Evolutionary conservation across 2,888 invertebrate genomes (phyloP).

Genomic region (Gerris lacustris): DNA sequence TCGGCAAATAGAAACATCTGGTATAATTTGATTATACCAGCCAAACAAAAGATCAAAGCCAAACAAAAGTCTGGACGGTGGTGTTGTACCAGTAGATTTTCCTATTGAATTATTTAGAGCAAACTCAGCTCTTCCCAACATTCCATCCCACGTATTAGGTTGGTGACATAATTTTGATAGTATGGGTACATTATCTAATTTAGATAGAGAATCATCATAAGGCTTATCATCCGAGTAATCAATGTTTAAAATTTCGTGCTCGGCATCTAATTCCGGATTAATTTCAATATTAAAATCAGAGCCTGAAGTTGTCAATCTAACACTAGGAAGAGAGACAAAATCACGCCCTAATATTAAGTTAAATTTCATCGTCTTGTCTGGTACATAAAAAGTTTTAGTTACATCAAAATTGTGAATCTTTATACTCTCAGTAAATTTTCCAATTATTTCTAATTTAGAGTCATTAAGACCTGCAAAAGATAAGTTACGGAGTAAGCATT

Average conservation of each 20-base stretch:
- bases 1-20: too few species aligned
- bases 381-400: not conserved
- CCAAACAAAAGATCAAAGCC: too few species aligned
- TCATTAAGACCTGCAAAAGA: not conserved
- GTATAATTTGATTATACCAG: too few species aligned
- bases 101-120: conserved; percentile 15
- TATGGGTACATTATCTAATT: too few species aligned
- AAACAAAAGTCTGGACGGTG: not conserved
- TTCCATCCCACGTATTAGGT: conserved; percentile 12
- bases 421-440: not conserved
- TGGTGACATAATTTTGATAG: conserved; percentile 19
- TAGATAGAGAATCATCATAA: not conserved
- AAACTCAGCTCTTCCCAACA: conserved; percentile 2
- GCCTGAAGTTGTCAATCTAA: not conserved
- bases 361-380: not conserved
- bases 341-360: not conserved
- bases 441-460: not conserved
- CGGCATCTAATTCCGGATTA: not conserved
- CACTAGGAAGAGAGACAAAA: not conserved
- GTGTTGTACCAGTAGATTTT: not conserved
- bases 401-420: not conserved
- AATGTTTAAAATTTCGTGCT: not conserved
- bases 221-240: not conserved
- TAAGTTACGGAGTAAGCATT: not conserved
- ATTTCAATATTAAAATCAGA: not conserved